Percentiles rank a stretch among this genome's conserved stretches.
Conservation (phyloP, 2,888 invertebrate species). For the Crossocerus cetratus region DNA sequence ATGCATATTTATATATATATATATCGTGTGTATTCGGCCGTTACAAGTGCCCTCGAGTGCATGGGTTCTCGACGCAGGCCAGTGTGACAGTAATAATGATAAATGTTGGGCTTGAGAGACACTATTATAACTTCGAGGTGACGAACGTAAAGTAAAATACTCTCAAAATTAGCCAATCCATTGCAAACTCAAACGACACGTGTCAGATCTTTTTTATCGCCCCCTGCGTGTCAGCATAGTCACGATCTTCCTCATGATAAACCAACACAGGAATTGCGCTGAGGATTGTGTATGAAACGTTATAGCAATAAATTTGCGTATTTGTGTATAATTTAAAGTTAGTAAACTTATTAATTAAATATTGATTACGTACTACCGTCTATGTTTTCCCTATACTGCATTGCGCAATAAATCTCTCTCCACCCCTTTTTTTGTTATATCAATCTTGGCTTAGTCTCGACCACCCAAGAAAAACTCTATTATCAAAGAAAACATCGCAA, state of each 20-base stretch:
- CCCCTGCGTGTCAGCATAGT: slow-evolving; percentile 54
- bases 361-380: slow-evolving; percentile 51
- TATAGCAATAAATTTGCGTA: slow-evolving; percentile 71
- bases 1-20: too few species aligned
- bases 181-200: slow-evolving; percentile 19
- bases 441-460: slow-evolving; percentile 16
- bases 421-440: neutral
- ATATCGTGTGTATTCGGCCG: slow-evolving; percentile 18
- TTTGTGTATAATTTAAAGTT: slow-evolving; percentile 69
- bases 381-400: slow-evolving; percentile 46
- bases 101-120: slow-evolving; percentile 17
- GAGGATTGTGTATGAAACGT: slow-evolving; percentile 67
- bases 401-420: slow-evolving; percentile 14
- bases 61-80: slow-evolving; percentile 13
- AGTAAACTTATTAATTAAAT: slow-evolving; percentile 69
- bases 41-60: slow-evolving; percentile 18
- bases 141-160: slow-evolving; percentile 18
- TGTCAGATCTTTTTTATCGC: slow-evolving; percentile 41
- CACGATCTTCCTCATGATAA: slow-evolving; percentile 57
- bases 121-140: slow-evolving; percentile 33
- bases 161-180: slow-evolving; percentile 20
- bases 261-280: slow-evolving; percentile 63
- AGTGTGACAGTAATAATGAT: slow-evolving; percentile 34
- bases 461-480: too few species aligned
- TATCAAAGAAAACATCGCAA: too few species aligned